Conservation (phyloP, 2,888 invertebrate species). For the Lasioglossum morio region DNA sequence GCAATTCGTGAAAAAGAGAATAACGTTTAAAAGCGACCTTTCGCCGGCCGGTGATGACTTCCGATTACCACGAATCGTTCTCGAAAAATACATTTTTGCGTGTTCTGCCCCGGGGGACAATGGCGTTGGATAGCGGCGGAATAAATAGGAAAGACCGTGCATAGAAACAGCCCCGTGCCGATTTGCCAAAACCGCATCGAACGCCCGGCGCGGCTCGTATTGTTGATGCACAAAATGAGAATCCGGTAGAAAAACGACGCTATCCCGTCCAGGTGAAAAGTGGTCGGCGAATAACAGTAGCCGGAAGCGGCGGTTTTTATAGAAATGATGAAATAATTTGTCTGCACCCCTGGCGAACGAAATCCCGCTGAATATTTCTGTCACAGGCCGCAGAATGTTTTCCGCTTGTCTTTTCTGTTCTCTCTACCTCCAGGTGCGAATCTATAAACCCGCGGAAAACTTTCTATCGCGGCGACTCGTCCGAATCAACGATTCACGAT, state of each 20-base stretch:
- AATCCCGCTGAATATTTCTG: background rate
- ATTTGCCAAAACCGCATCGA: conserved; percentile 48
- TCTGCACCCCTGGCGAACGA: background rate
- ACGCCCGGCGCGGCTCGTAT: conserved; percentile 30
- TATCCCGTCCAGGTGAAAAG: conserved; percentile 43
- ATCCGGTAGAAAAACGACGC: conserved; percentile 57
- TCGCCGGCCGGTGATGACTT: conserved; percentile 50
- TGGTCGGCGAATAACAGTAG: conserved; percentile 34
- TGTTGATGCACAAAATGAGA: conserved; percentile 57
- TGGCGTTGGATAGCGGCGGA: conserved; percentile 35
- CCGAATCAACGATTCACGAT: conserved; percentile 1
- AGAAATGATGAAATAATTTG: conserved; percentile 37
- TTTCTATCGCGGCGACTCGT: background rate
- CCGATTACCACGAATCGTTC: conserved; percentile 61
- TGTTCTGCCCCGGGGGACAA: conserved; percentile 38
- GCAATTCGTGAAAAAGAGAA: conserved; percentile 34
- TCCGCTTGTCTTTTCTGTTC: background rate
- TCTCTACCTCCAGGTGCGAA: background rate
- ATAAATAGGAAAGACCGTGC: conserved; percentile 40
- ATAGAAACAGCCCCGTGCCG: conserved; percentile 46
- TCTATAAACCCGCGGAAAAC: background rate
- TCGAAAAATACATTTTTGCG: conserved; percentile 61
- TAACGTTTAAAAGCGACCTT: conserved; percentile 52
- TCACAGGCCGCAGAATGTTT: background rate
- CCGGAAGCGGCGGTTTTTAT: conserved; percentile 30